Base-by-base conservation (phyloP, 2,888 invertebrate species). In the Athripsodes cinereus region DNA sequence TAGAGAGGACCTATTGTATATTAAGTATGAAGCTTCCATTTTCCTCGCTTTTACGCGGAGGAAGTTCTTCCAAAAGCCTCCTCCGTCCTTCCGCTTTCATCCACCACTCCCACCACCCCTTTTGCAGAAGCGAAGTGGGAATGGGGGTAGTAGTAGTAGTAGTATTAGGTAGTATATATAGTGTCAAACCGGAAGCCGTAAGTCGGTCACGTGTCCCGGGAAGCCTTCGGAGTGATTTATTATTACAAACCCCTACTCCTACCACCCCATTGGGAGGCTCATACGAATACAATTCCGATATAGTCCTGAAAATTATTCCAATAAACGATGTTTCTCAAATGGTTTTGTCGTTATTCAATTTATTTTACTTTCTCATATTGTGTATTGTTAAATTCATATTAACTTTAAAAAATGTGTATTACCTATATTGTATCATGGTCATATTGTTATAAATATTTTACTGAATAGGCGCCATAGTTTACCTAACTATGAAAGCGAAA, bases 151-250 rank as follows among this genome's bases (percentile, higher is more conserved):
- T 20, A 13, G 16, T 31, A 26, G 55, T n/a, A n/a, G n/a, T n/a
- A n/a, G n/a, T n/a, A n/a, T n/a, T n/a, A n/a, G n/a, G n/a, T n/a
- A n/a, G n/a, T n/a, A n/a, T n/a, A n/a, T n/a, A n/a, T n/a, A 49
- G 55, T 55, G 55, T 55, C 55, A 51, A 56, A 56, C 60, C 60
- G 62, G 62, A 62, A 60, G 62, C 60, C 57, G 63, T 63, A 63
- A 61, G 63, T 63, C 63, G 63, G 63, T 63, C 63, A 63, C 63
- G 63, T 63, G 63, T 63, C 63, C 61, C 58, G 53, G 55, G 63
- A 61, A 63, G 59, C 60, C 62, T 63, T 58, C 60, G 54, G 31
- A 44, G 53, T 63, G 63, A 63, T 61, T 57, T 61, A 63, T 57
- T 52, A 52, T n/a, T n/a, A n/a, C n/a, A n/a, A n/a, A n/a, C n/a